These are phyloP conservation scores for Aselliscus stoliczkanus DNA, from an alignment of 2,797 vertebrate genomes.

Conservation along the genomic window DNA sequence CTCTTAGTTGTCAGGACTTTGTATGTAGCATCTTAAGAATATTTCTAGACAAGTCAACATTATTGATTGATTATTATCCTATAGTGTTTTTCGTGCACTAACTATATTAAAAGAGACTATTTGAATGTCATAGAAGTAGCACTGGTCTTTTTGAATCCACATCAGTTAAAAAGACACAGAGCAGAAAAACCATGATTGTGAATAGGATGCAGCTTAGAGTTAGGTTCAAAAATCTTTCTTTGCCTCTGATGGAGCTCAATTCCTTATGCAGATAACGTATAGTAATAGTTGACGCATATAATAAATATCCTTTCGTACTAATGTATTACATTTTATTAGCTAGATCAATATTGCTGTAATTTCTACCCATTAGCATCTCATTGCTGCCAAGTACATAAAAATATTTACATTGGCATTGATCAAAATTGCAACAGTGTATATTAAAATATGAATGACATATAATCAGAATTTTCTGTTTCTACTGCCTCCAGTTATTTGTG, in stretches of 20 bases:
- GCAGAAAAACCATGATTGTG: slow-evolving; percentile 28
- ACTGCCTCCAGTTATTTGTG: slow-evolving; percentile 86
- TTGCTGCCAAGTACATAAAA: slow-evolving; percentile 81
- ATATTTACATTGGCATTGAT: slow-evolving; percentile 85
- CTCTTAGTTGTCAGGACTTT: no score
- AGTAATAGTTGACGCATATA: slow-evolving; percentile 73
- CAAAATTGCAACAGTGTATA: slow-evolving; percentile 81
- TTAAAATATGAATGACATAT: slow-evolving; percentile 86
- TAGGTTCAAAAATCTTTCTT: slow-evolving; percentile 58
- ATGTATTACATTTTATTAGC: slow-evolving; percentile 84
- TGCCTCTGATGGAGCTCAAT: slow-evolving; percentile 53
- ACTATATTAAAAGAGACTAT: slow-evolving; percentile 20
- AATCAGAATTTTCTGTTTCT: slow-evolving; percentile 83
- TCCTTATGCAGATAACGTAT: slow-evolving; percentile 75
- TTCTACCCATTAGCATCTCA: slow-evolving; percentile 83
- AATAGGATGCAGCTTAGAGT: slow-evolving; percentile 34
- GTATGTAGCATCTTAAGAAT: neutral
- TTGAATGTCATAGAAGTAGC: slow-evolving; percentile 21
- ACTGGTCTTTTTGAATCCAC: slow-evolving; percentile 31
- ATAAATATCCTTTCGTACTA: slow-evolving; percentile 79
- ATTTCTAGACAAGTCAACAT: slow-evolving; percentile 10
- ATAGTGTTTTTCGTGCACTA: slow-evolving; percentile 26
- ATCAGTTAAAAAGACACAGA: slow-evolving; percentile 48
- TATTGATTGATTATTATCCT: neutral
- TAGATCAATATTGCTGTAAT: slow-evolving; percentile 85